These are phyloP conservation scores for Crossaster papposus DNA, from an alignment of 53 echinoderm and acorn worm genomes.

Conservation along the genomic window DNA sequence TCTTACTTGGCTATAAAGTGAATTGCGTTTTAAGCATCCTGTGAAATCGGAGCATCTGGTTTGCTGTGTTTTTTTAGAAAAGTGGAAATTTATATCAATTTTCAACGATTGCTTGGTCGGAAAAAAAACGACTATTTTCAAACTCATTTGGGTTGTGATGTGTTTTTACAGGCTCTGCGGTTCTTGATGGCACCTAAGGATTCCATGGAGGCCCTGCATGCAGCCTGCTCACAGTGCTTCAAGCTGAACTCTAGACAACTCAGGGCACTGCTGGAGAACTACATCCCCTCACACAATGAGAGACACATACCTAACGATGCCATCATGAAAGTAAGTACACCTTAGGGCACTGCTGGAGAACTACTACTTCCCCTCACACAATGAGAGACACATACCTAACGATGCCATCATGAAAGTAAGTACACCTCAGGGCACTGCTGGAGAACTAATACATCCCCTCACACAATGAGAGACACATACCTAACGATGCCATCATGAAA, in stretches of 20 bases:
- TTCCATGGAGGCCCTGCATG: conserved; percentile 66
- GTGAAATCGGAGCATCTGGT: too few relatives aligned
- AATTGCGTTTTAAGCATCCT: too few relatives aligned
- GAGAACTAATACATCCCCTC: conserved; percentile 84
- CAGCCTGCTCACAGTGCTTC: conserved; percentile 69
- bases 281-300: conserved; percentile 74
- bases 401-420: conserved; percentile 80
- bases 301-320: conserved; percentile 71
- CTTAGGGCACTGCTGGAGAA: conserved; percentile 72
- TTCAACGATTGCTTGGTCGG: too few relatives aligned
- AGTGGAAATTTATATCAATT: too few relatives aligned
- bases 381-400: conserved; percentile 72
- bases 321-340: conserved; percentile 72
- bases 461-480: conserved; percentile 72
- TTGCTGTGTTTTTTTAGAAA: too few relatives aligned
- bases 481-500: conserved; percentile 74
- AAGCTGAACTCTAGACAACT: conserved; percentile 90
- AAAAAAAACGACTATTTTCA: too few relatives aligned
- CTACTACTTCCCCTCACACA: conserved; percentile 73
- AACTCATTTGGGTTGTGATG: too few relatives aligned
- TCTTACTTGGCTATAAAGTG: too few relatives aligned
- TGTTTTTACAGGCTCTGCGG: conserved; percentile 63
- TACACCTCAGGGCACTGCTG: conserved; percentile 52
- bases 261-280: conserved; percentile 77
- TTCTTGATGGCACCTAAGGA: conserved; percentile 81